Base-by-base conservation (phyloP, 2,888 invertebrate species). In the Cristatella mucedo region DNA sequence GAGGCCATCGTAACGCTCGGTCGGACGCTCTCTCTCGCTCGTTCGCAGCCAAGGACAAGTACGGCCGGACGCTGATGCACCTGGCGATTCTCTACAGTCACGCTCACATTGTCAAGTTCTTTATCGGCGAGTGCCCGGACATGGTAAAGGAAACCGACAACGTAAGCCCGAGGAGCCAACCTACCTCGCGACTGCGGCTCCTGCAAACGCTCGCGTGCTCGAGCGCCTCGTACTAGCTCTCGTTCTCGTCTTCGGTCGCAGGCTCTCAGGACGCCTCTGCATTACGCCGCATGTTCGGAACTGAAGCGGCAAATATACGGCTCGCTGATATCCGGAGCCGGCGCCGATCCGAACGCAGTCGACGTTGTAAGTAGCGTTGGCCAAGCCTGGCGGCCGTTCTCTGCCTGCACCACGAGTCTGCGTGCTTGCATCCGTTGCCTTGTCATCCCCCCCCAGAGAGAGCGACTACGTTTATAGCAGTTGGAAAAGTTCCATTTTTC, bases 361-460 rank as follows among this genome's bases (percentile, higher is more conserved):
- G 63, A 63, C 46, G 57, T 52, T 44, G 63, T 63, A 43, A 47
- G 59, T 46, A 15, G 11, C n/a, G n/a, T n/a, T n/a, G n/a, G n/a
- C n/a, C n/a, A n/a, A n/a, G n/a, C n/a, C n/a, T n/a, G n/a, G n/a
- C n/a, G n/a, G n/a, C n/a, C n/a, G n/a, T n/a, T n/a, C n/a, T n/a
- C n/a, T n/a, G n/a, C n/a, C n/a, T n/a, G n/a, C n/a, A n/a, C n/a
- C n/a, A n/a, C n/a, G n/a, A n/a, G n/a, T n/a, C n/a, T n/a, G n/a
- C n/a, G n/a, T n/a, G n/a, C n/a, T n/a, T n/a, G n/a, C n/a, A n/a
- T n/a, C n/a, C n/a, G n/a, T n/a, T n/a, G n/a, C n/a, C n/a, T n/a
- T n/a, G n/a, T n/a, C n/a, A n/a, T n/a, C n/a, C n/a, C n/a, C n/a
- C n/a, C n/a, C n/a, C n/a, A n/a, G n/a, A n/a, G n/a, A n/a, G n/a